phyloP scores from a whole-genome alignment of 2,797 vertebrate genomes.

The Hipposideros larvatus region DNA sequence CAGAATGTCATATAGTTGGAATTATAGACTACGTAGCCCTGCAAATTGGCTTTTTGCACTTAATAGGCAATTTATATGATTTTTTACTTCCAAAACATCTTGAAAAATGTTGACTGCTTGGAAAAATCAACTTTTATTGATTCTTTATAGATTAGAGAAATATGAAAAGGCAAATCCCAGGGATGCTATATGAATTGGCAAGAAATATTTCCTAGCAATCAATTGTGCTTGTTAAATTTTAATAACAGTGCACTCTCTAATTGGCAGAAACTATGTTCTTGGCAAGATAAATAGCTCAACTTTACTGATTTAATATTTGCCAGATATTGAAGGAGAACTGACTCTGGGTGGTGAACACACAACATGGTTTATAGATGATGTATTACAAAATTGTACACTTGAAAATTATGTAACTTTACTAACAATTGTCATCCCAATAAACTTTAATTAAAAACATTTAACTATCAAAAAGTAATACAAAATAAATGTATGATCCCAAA shows the following conservation, averaged over 20 bases:
- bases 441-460: neutral
- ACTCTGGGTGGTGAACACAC: too few species aligned
- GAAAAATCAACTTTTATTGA: constrained; percentile 1
- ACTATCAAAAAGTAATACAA: constrained; percentile 30
- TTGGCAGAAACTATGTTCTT: constrained; percentile 58
- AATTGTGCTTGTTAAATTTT: constrained; percentile 58
- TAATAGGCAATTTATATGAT: neutral
- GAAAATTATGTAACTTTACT: too few species aligned
- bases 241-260: constrained; percentile 8
- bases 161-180: constrained; percentile 36
- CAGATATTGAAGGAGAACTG: neutral
- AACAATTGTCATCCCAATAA: too few species aligned
- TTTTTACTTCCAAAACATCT: neutral
- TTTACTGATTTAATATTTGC: constrained; percentile 25
- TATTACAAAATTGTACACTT: too few species aligned
- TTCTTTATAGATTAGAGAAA: constrained; percentile 13
- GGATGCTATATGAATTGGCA: constrained; percentile 34
- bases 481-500: neutral
- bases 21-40: neutral
- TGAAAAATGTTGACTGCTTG: neutral
- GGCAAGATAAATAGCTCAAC: constrained; percentile 47
- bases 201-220: constrained; percentile 57
- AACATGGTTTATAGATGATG: too few species aligned
- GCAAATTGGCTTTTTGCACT: neutral
- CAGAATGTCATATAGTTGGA: neutral